Conservation (phyloP, 2,797 vertebrate genomes). For the Zalophus californianus region DNA sequence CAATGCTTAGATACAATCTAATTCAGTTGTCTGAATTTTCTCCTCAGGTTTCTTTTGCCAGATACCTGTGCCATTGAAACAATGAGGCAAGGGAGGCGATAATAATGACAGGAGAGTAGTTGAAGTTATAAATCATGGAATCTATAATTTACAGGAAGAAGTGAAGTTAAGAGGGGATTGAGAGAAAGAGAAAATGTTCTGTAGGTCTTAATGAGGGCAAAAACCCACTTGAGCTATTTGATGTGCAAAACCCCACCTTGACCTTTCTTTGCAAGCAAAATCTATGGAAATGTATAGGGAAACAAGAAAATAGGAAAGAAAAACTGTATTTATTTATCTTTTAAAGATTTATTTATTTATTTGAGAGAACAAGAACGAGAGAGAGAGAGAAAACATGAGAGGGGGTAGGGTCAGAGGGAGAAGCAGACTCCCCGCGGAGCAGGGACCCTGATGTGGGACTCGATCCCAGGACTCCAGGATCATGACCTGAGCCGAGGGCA, state of each 20-base stretch:
- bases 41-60: background rate
- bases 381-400: no score
- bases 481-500: no score
- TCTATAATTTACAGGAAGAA: background rate
- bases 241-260: background rate
- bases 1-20: background rate
- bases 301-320: background rate
- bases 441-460: no score
- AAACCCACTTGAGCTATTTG: rapidly evolving
- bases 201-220: background rate
- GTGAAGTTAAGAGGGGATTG: background rate
- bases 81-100: background rate
- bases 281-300: background rate
- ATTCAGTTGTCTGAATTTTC: background rate
- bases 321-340: background rate
- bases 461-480: no score
- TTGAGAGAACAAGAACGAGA: no score
- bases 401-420: no score
- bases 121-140: background rate
- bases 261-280: background rate
- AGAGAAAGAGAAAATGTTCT: background rate
- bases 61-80: background rate
- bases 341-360: no score
- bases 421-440: no score
- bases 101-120: background rate